Evolutionary conservation across 2,113 vertebrate species (phyloP).

Genomic region (Ginglymostoma cirratum): DNA sequence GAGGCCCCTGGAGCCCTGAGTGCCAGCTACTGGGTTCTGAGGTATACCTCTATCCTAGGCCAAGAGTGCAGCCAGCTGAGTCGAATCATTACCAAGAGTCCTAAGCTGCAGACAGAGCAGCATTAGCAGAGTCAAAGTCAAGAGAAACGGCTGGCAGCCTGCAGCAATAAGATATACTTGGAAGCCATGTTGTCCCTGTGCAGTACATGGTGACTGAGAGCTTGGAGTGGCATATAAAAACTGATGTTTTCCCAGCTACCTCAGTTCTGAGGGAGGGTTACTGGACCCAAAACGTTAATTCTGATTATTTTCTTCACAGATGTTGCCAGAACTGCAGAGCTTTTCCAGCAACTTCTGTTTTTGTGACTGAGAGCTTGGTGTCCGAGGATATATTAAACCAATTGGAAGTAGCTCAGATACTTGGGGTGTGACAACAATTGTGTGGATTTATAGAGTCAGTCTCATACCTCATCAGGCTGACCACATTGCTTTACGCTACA

Average conservation of each 20-base stretch:
- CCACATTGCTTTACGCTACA: not conserved
- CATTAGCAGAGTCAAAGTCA: not conserved
- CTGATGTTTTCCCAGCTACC: too few species aligned
- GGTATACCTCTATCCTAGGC: too few species aligned
- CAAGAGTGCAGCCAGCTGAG: not conserved
- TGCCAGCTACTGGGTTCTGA: too few species aligned
- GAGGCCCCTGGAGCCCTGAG: too few species aligned
- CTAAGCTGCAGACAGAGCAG: not conserved
- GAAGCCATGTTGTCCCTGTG: not conserved
- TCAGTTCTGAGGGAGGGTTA: too few species aligned
- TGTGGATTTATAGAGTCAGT: not conserved
- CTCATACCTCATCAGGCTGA: not conserved
- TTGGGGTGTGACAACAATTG: not conserved
- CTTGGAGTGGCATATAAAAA: not conserved
- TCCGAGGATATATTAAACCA: not conserved
- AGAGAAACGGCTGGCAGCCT: not conserved
- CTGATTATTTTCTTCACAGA: too few species aligned
- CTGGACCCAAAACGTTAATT: too few species aligned
- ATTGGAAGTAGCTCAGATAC: not conserved
- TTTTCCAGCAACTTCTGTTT: too few species aligned
- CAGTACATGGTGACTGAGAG: too few species aligned
- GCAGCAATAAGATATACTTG: not conserved
- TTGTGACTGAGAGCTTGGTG: not conserved
- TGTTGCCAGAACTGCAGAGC: too few species aligned
- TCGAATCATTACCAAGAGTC: not conserved